These are phyloP conservation scores for Branchipolynoe longqiensis DNA, from an alignment of 2,888 invertebrate species.

Conservation along the genomic window DNA sequence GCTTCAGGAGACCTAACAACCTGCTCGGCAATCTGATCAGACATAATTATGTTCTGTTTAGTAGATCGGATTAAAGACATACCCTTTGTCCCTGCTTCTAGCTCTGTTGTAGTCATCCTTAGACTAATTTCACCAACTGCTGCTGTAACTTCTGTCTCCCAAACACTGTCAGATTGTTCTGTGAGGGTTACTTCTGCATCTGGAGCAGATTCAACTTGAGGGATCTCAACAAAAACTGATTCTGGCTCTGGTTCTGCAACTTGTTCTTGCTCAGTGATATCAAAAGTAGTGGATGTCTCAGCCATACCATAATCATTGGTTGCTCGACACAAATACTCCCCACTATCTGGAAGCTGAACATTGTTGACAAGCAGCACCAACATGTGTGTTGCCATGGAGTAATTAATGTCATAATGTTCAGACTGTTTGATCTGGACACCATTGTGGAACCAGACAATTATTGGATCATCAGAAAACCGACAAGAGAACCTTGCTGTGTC, in stretches of 20 bases:
- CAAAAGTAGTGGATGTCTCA: conserved; percentile 28
- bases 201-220: neutral
- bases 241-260: too few relatives aligned
- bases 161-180: neutral
- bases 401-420: conserved; percentile 70
- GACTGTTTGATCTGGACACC: conserved; percentile 85
- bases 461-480: conserved; percentile 74
- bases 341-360: conserved; percentile 97
- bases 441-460: conserved; percentile 92
- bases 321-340: conserved; percentile 96
- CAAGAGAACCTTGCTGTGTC: conserved; percentile 73
- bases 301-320: conserved; percentile 92
- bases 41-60: too few relatives aligned
- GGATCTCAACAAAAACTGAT: too few relatives aligned
- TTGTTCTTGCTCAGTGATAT: too few relatives aligned
- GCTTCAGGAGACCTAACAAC: too few relatives aligned
- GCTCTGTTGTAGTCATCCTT: neutral
- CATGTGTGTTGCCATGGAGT: conserved; percentile 81
- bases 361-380: conserved; percentile 94
- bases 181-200: neutral
- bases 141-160: neutral
- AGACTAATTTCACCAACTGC: neutral
- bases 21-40: too few relatives aligned
- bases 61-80: too few relatives aligned
- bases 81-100: neutral